A percentile compares a stretch with the other conserved stretches of the same genome.
Conservation (phyloP, 2,797 vertebrate species). For the Malurus leucopterus region DNA sequence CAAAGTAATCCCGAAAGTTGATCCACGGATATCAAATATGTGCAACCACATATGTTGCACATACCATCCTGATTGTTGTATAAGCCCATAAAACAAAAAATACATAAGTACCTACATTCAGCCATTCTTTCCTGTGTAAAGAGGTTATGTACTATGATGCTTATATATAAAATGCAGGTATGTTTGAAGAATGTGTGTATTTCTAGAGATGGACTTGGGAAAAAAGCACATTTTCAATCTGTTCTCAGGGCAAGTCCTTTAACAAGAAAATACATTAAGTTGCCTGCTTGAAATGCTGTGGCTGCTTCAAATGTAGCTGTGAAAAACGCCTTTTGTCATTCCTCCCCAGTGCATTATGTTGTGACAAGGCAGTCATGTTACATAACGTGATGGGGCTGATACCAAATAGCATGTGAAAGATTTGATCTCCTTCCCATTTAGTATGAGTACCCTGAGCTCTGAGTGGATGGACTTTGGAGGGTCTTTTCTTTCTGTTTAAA, state of each 20-base stretch:
- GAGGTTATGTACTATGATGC: too few species aligned
- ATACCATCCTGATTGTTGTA: not conserved
- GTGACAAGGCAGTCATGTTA: slow-evolving; percentile 44
- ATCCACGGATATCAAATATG: not conserved
- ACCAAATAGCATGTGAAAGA: slow-evolving; percentile 27
- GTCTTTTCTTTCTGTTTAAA: not conserved
- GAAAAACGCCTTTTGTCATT: slow-evolving; percentile 52
- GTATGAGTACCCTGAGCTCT: not conserved
- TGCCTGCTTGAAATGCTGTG: not conserved
- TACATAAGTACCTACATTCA: not conserved
- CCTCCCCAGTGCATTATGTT: slow-evolving; percentile 24
- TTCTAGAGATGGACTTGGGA: not conserved
- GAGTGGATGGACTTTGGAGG: not conserved
- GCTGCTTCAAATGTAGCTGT: slow-evolving; percentile 15
- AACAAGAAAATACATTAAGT: slow-evolving; percentile 13
- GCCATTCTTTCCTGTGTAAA: not conserved
- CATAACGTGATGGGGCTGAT: slow-evolving; percentile 17
- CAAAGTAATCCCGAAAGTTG: not conserved
- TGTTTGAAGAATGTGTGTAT: not conserved
- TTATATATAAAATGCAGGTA: rapidly evolving
- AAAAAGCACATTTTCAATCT: not conserved
- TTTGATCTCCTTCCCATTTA: not conserved
- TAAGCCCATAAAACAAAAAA: not conserved
- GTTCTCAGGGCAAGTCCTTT: not conserved
- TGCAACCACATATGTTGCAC: not conserved